A percentile compares a stretch with the other conserved stretches of the same genome.
Conservation (phyloP, 2,888 invertebrate genomes). For the Oeneis ivallda region DNA sequence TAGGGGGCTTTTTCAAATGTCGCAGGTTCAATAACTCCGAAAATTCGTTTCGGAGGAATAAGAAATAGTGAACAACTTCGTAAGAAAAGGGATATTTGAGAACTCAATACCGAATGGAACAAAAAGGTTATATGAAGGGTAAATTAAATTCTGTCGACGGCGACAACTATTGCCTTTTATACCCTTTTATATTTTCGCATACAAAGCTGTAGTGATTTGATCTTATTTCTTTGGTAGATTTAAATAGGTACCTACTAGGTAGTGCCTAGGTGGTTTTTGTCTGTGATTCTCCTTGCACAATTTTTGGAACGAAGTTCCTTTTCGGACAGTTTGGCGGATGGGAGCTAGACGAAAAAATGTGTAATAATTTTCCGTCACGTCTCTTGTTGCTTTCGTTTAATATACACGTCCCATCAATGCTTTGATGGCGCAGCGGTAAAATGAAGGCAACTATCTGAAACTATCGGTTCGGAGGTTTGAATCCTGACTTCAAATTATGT, state of each 20-base stretch:
- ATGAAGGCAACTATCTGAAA: no score
- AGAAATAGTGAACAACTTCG: constrained; percentile 6
- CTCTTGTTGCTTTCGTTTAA: no score
- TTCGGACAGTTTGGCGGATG: no score
- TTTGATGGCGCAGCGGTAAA: no score
- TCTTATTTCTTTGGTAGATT: neutral
- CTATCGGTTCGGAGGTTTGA: no score
- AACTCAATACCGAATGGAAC: constrained; percentile 14
- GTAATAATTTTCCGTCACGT: no score
- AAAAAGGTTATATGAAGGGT: constrained; percentile 21
- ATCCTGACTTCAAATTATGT: no score
- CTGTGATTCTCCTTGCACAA: neutral
- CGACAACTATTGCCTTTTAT: constrained; percentile 16
- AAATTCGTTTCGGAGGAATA: neutral
- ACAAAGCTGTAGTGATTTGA: constrained; percentile 10
- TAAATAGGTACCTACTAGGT: neutral
- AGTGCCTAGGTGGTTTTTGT: neutral
- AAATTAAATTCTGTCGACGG: constrained; percentile 18
- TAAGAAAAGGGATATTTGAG: constrained; percentile 18
- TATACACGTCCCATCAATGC: no score
- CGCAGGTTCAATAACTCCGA: neutral
- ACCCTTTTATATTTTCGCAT: constrained; percentile 14
- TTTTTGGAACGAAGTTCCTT: no score
- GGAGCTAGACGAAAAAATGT: no score
- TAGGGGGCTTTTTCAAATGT: neutral